Evolutionary conservation across 2,113 vertebrate genomes (phyloP), one percentile per base, ranked within the genome.

Genomic region (Xerus inauris): DNA sequence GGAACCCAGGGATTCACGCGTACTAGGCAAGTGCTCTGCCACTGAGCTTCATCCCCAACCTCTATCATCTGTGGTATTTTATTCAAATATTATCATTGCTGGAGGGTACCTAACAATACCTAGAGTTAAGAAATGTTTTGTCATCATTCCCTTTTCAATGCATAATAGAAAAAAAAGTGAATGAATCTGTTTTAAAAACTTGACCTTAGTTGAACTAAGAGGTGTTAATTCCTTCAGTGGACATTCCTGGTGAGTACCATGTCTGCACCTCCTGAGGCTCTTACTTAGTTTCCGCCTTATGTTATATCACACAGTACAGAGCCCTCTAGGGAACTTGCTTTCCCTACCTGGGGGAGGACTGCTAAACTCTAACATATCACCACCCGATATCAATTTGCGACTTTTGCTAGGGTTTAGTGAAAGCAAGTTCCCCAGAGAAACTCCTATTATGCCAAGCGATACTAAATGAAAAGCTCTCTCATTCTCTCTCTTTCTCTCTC

Each of bases 391-490:
- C 87, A 81, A 28, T 97, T 76, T 92, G 96, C 65, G 5, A 96
- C 73, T 91, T 97, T 77, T 84, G n/a, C 81, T 97, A 95, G 47
- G 38, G 35, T 75, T 96, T 96, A 88, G 62, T 75, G 89, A 97
- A 91, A 80, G 47, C 95, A 96, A 4, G 35, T 72, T 96, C 40
- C 93, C 72, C 6, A 40, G 96, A 45, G 87, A 20, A 82, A 24
- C 91, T 94, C 87, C 87, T 8, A 9, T 62, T 77, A 57, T 86
- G 94, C 45, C 14, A 42, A 30, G 59, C 3, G 13, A 77, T 40
- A 73, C 26, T 51, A 97, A 96, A 91, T 40, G 24, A 95, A 97
- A 92, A 92, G 67, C 35, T 91, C 64, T 81, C 47, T 90, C 49
- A 62, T 24, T 69, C 64, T 80, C n/a, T 42, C 73, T 69, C 16